phyloP scores from a whole-genome alignment of 2,113 vertebrate species.

The Rhynchopsitta pachyrhyncha region DNA sequence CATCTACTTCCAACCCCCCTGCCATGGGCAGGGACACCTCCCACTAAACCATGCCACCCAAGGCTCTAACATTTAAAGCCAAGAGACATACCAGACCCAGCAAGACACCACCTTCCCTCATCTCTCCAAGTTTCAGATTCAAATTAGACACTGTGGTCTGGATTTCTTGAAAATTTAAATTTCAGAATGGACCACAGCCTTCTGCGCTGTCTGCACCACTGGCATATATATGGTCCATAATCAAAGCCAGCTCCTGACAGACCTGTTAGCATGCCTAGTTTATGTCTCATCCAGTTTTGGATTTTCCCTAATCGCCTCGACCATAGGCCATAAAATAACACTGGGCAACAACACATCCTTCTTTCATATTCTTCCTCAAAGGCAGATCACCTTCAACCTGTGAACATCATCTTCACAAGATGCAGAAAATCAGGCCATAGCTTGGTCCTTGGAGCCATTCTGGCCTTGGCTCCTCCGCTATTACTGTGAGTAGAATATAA shows the following conservation, averaged over 20 bases:
- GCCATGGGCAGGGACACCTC: too few relatives aligned
- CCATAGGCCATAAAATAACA: background rate
- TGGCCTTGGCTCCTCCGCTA: background rate
- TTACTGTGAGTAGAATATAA: background rate
- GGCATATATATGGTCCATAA: accelerated
- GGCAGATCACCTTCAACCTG: background rate
- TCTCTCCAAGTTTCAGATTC: background rate
- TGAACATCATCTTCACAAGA: background rate
- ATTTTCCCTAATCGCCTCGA: background rate
- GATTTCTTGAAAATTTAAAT: background rate
- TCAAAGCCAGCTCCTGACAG: background rate
- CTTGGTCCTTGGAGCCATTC: background rate
- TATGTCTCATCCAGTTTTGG: background rate
- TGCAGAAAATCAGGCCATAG: background rate
- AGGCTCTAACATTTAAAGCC: background rate
- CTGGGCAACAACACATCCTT: background rate
- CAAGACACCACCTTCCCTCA: background rate
- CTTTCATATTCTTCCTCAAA: background rate
- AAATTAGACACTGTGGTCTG: background rate
- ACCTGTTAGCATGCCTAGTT: background rate
- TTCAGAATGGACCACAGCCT: background rate
- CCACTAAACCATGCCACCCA: too few relatives aligned
- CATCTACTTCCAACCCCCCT: too few relatives aligned
- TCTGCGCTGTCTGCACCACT: background rate
- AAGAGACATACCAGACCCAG: background rate